Evolutionary conservation across 2,888 invertebrate species (phyloP).

Genomic region (Eumerus sabulonum): DNA sequence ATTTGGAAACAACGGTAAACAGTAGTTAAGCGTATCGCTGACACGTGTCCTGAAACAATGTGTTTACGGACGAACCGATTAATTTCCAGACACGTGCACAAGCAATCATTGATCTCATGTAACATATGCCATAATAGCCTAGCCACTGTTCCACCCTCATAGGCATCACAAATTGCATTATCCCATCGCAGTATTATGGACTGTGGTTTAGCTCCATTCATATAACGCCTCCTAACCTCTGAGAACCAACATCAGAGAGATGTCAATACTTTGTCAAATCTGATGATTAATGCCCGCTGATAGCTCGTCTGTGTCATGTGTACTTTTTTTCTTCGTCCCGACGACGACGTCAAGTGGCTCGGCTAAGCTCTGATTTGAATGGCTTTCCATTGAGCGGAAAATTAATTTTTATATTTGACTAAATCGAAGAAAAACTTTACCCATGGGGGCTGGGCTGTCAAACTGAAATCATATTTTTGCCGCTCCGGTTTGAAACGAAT

Average conservation of each 20-base stretch:
- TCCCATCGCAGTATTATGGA: conserved; percentile 49
- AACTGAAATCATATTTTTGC: too few relatives aligned
- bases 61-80: conserved; percentile 65
- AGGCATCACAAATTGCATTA: conserved; percentile 65
- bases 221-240: conserved; percentile 23
- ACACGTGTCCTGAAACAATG: conserved; percentile 64
- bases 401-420: conserved; percentile 72
- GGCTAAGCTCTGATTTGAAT: conserved; percentile 76
- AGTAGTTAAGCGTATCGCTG: conserved; percentile 65
- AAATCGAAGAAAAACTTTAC: background rate
- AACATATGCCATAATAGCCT: conserved; percentile 45
- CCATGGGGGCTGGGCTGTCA: background rate
- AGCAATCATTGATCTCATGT: conserved; percentile 53
- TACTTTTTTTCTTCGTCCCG: conserved; percentile 28
- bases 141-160: conserved; percentile 41
- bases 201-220: background rate
- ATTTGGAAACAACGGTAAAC: conserved; percentile 59
- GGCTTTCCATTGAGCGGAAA: conserved; percentile 78
- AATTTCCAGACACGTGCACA: conserved; percentile 61
- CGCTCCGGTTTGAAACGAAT: background rate
- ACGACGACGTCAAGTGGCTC: conserved; percentile 46
- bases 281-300: conserved; percentile 56
- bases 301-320: conserved; percentile 1
- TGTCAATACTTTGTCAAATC: conserved; percentile 55
- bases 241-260: conserved; percentile 16